Evolutionary conservation across 2,888 invertebrate species (phyloP), one percentile per base, ranked within the genome.

Genomic region (Leptinotarsa juncta): DNA sequence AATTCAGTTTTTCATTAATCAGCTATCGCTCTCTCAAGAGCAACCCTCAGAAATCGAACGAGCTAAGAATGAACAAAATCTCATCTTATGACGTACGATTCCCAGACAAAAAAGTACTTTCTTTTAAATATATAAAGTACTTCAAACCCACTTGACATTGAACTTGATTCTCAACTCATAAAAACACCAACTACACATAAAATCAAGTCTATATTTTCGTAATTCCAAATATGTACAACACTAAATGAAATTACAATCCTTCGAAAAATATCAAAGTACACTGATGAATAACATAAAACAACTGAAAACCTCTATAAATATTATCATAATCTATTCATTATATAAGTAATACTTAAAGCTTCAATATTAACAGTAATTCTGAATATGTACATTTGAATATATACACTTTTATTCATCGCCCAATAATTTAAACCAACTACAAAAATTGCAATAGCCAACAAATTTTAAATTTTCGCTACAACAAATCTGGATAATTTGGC

Each of bases 281-380:
- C 67, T 65, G 20, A 3, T 26, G 66, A 67, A 67, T 55, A 48
- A 70, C 42, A 49, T 55, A 65, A 49, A 70, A 66, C 55, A 50
- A 60, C 48, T 55, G 23, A 55, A 65, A 65, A 73, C 65, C 70
- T 55, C 69, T 69, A 65, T 42, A 48, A 57, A 69, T 53, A 65
- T 32, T 53, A 65, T 32, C 48, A 71, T 51, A 71, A 53, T 53
- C 65, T 66, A 66, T 51, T 67, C 49, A 67, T 67, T 51, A 65
- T 71, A 51, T 71, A 71, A 55, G 62, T 67, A 72, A 72, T 72
- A 72, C 72, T 68, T 72, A 72, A 72, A 72, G 72, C 72, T 72
- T 72, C 62, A 32, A 68, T 68, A 65, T 72, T 68, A 68, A 69
- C 57, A 69, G 62, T 69, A 69, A 69, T 57, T 69, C 20, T 68